Evolutionary conservation across 2,113 vertebrate species (phyloP).

Genomic region (Pelecanus crispus): DNA sequence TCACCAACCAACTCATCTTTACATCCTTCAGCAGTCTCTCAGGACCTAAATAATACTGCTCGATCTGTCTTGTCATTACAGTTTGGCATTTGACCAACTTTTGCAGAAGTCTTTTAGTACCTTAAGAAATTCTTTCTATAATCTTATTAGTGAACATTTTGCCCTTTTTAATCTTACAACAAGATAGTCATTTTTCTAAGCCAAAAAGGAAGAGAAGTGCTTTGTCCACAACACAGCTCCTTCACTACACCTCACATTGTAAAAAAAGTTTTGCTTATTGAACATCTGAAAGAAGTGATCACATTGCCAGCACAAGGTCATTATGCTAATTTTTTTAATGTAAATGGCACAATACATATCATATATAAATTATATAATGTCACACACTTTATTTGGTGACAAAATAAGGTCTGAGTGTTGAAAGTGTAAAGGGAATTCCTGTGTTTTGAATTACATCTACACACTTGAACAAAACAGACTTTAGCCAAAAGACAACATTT

Average conservation of each 20-base stretch:
- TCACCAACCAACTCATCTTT: not conserved
- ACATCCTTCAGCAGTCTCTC: not conserved
- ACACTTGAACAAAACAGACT: not conserved
- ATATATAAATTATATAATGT: not conserved
- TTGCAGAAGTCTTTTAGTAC: not conserved
- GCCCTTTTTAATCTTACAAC: not conserved
- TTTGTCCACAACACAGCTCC: not conserved
- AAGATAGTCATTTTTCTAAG: not conserved
- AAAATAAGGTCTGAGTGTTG: not conserved
- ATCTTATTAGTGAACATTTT: not conserved
- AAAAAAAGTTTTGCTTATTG: not conserved
- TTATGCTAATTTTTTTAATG: not conserved
- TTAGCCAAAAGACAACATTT: not conserved
- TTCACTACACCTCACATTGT: not conserved
- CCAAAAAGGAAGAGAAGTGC: not conserved
- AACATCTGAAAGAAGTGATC: not conserved
- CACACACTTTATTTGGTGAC: not conserved
- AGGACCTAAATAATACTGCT: not conserved
- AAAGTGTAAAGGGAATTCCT: not conserved
- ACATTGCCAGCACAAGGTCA: not conserved
- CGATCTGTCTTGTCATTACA: not conserved
- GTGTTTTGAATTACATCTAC: not conserved
- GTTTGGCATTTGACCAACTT: not conserved
- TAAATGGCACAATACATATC: not conserved
- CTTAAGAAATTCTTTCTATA: not conserved